phyloP scores from a whole-genome alignment of 2,113 vertebrate genomes.

The Alaudala cheleensis region DNA sequence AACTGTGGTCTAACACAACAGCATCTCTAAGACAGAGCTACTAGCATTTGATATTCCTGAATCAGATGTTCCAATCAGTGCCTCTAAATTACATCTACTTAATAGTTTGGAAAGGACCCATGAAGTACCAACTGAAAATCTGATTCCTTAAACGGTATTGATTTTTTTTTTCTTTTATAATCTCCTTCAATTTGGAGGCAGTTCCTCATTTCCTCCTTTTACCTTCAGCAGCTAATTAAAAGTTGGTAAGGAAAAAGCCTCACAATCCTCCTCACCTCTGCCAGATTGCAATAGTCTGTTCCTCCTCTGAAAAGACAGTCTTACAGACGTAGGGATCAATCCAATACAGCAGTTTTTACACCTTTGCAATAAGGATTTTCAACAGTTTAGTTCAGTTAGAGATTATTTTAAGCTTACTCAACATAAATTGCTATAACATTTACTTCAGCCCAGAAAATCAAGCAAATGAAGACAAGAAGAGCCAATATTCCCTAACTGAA shows the following conservation, averaged over 20 bases:
- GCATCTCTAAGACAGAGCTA: not conserved
- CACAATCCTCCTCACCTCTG: not conserved
- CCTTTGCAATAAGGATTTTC: not conserved
- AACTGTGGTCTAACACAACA: not conserved
- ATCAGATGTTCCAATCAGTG: not conserved
- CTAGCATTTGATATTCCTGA: slow-evolving; percentile 13
- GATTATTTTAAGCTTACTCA: not conserved
- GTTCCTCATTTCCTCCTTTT: slow-evolving; percentile 40
- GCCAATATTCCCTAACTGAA: not conserved
- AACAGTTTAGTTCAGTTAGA: not conserved
- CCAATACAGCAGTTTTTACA: not conserved
- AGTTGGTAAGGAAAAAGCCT: slow-evolving; percentile 2
- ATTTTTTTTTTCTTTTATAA: slow-evolving; percentile 42
- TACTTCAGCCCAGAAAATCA: not conserved
- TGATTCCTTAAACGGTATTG: slow-evolving; percentile 58
- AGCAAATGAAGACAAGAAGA: not conserved
- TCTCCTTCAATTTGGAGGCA: slow-evolving; percentile 45
- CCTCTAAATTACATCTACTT: slow-evolving; percentile 41
- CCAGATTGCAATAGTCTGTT: not conserved
- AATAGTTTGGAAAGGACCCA: slow-evolving; percentile 47
- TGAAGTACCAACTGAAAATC: slow-evolving; percentile 39
- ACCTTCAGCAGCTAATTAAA: slow-evolving; percentile 53
- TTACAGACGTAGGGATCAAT: not conserved
- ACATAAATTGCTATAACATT: not conserved
- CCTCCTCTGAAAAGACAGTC: not conserved